Evolutionary conservation across 2,888 invertebrate genomes (phyloP), one percentile per base, ranked within the genome.

Genomic region (Hecatera dysodea): DNA sequence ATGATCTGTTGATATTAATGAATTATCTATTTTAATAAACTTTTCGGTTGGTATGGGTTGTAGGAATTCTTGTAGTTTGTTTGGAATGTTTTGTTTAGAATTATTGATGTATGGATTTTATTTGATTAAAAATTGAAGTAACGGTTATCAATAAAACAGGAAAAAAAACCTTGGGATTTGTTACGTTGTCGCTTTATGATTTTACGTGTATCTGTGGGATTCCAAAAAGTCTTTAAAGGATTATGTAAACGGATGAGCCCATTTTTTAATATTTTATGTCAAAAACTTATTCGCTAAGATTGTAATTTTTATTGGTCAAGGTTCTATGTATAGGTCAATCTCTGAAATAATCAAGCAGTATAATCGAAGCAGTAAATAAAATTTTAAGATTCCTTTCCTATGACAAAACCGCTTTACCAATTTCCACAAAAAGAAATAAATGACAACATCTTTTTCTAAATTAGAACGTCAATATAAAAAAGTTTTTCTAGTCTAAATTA

Each of bases 1-100:
- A 88, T 88, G 90, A 88, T 88, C 77, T 59, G 65, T 62, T 74
- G 64, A 72, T 83, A 77, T 83, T 84, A 80, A 87, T 76, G 78
- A 83, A 72, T 67, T 60, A 83, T 83, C 67, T 72, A 67, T 68
- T 69, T 78, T 65, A 79, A 70, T 69, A 12, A 66, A 33, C 27
- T 75, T 81, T 59, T 73, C 27, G 69, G 59, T 62, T 67, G 59
- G 53, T 67, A 57, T 55, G 39, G 27, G 53, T 66, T 56, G 39
- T 36, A 46, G 33, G 44, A 39, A 80, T 65, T 60, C 17, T 22
- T 19, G 12, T 52, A 15, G 33, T 55, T 29, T 60, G 17, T 29
- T 82, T 53, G 9, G 8, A 24, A 53, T 53, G 24, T 74, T 67
- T 68, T 33, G 52, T 9, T 65, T 60, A 22, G 17, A n/a, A 17